Percentiles rank a stretch among this genome's conserved stretches.
These are phyloP conservation scores for Strongylocentrotus purpuratus DNA, from an alignment of 35 echinoderm and acorn worm genomes.

Conservation along the genomic window DNA sequence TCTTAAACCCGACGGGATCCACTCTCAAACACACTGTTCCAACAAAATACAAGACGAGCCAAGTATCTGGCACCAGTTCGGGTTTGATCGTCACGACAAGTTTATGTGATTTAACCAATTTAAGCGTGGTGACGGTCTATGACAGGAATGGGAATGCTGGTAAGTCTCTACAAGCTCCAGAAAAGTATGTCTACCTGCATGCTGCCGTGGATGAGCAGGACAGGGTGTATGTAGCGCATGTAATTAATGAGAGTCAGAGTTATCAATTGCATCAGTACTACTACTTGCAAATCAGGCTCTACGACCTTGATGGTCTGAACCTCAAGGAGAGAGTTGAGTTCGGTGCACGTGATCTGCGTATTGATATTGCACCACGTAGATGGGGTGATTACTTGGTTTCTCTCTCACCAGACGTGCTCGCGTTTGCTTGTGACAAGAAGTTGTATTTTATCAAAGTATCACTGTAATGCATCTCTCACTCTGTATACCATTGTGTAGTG, in stretches of 20 bases:
- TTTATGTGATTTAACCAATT: background rate
- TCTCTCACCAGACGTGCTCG: background rate
- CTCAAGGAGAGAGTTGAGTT: conserved; percentile 1
- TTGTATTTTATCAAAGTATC: background rate
- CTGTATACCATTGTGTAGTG: too few species aligned
- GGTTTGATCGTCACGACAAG: conserved; percentile 3
- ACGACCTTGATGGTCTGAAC: background rate
- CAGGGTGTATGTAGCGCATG: conserved; percentile 20
- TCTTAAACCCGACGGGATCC: background rate
- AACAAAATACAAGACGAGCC: background rate
- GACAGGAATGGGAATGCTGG: conserved; percentile 29
- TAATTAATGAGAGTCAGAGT: background rate
- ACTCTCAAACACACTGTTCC: background rate
- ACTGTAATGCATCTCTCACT: too few species aligned
- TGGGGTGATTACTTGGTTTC: background rate
- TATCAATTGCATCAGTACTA: too few species aligned
- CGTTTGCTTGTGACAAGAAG: background rate
- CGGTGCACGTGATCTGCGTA: background rate
- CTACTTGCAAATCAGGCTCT: background rate
- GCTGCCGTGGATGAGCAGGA: conserved; percentile 15
- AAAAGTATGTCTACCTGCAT: background rate
- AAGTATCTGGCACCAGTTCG: background rate
- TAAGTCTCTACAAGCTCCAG: background rate
- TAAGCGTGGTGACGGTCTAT: conserved; percentile 20
- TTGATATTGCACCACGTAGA: too few species aligned